Base-by-base conservation (phyloP, 2,797 vertebrate species). In the Takifugu ocellatus region DNA sequence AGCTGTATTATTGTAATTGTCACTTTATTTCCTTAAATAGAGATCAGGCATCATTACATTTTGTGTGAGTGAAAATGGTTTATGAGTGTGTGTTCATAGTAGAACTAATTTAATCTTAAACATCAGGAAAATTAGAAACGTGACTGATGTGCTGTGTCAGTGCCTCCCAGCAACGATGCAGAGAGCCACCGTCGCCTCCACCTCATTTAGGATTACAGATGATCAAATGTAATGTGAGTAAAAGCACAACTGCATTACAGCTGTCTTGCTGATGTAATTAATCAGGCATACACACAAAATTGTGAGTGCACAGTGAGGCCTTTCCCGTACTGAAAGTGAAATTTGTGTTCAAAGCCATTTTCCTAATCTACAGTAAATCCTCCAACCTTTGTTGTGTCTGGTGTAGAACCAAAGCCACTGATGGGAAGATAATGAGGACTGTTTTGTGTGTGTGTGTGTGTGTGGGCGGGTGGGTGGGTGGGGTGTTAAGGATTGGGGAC, bases 401-500 rank as follows among this genome's bases (percentile, higher is more conserved):
- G 58, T 70, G 61, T 68, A 58, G 68, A 66, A 59, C 57, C 48
- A 82, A 74, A 84, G 25, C 59, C 70, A 72, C 65, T 71, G 67
- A 74, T 67, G 61, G 64, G 26, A 33, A 71, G 75, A 84, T 76
- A 79, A 79, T 74, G 67, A 63, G 64, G 55, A 64, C 70, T 77
- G 54, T 70, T 73, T 60, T 79, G 52, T 55, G 46, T 7, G 73
- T 65, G 52, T 55, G 46, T 7, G 73, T 65, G 78, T 75, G 68
- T 80, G 81, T 78, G 69, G 36, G 47, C 21, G 74, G 67, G 77
- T 76, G 68, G 79, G 80, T 78, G 70, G 39, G 26, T 43, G 56
- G 47, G 60, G 57, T 67, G 56, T 67, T 29, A 12, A 11, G 14
- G 27, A 77, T 83, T 86, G 74, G 81, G 84, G 77, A 47, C 66